Evolutionary conservation across 2,797 vertebrate genomes (phyloP), one percentile per base, ranked within the genome.

Genomic region (Okamejei kenojei): DNA sequence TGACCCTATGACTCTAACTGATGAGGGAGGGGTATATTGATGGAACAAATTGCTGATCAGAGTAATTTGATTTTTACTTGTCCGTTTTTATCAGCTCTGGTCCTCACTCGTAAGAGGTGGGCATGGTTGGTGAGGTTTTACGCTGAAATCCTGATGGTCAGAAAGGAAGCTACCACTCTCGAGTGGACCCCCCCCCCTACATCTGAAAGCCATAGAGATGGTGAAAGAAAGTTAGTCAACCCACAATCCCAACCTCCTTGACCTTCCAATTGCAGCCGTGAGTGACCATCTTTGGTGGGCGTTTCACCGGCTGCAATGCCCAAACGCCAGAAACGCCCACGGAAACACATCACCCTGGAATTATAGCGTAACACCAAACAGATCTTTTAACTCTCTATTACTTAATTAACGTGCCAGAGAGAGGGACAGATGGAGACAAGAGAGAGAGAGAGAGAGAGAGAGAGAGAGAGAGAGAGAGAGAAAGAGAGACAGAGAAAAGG

Each of bases 331-430:
- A 8, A 73, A 73, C 71, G 3, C 71, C 71, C 4, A 0, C 19
- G 71, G 71, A 73, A 73, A 73, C 15, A 32, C 61, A 65, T 88
- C 84, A 88, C 61, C 29, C 61, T 11, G 78, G 84, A 88, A 19
- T n/a, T 68, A n/a, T n/a, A 88, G 65, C n/a, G 84, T 68, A 88
- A 88, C 84, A 88, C 84, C 65, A 19, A 88, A 88, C 84, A 63
- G 19, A 65, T 65, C 13, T 17, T 65, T 88, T 68, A 21, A 35
- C 84, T 88, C 29, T 65, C n/a, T 63, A 88, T 68, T 68, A 65
- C 61, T 88, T 65, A 23, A 68, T 68, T 65, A 88, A 32, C 84
- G 84, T 88, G 84, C 84, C 84, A 88, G 84, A 19, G 84, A 35
- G 13, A 88, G 29, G 58, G n/a, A 86, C 54, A 15, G 82, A 65